Percentiles rank a stretch among this genome's conserved stretches.
Evolutionary conservation across 2,888 invertebrate genomes (phyloP).

Genomic region (Copidosoma aretas): DNA sequence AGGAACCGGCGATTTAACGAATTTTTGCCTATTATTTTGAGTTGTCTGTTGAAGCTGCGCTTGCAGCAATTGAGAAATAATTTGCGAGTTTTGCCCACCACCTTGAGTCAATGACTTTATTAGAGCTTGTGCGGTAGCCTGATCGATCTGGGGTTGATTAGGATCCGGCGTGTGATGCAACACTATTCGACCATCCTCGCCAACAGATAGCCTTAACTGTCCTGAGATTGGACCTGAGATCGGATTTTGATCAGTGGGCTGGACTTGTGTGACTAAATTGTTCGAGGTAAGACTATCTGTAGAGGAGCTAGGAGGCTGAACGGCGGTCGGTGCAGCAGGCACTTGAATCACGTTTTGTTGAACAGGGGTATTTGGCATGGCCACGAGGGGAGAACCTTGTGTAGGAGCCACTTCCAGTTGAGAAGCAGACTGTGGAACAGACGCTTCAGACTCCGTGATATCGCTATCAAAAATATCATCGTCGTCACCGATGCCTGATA

Average conservation of each 20-base stretch:
- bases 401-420: constrained; percentile 48
- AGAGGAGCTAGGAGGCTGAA: constrained; percentile 14
- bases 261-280: constrained; percentile 65
- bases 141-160: constrained; percentile 60
- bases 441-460: constrained; percentile 51
- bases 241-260: constrained; percentile 57
- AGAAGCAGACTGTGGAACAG: constrained; percentile 34
- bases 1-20: constrained; percentile 49
- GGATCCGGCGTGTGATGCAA: constrained; percentile 70
- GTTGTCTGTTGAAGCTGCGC: constrained; percentile 48
- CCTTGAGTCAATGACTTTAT: constrained; percentile 58
- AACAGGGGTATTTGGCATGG: constrained; percentile 34
- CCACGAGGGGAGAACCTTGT: constrained; percentile 41
- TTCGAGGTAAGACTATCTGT: constrained; percentile 46
- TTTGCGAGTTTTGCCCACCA: constrained; percentile 57
- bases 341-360: constrained; percentile 43
- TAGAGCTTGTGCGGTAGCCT: constrained; percentile 58
- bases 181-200: constrained; percentile 73
- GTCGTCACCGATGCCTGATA: constrained; percentile 75
- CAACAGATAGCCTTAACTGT: constrained; percentile 71
- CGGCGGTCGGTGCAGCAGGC: constrained; percentile 39
- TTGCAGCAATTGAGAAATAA: constrained; percentile 58
- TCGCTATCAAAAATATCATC: constrained; percentile 67
- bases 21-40: constrained; percentile 50
- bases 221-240: constrained; percentile 62